phyloP scores from a whole-genome alignment of 2,113 vertebrate species.

The Nycticryphes semicollaris region DNA sequence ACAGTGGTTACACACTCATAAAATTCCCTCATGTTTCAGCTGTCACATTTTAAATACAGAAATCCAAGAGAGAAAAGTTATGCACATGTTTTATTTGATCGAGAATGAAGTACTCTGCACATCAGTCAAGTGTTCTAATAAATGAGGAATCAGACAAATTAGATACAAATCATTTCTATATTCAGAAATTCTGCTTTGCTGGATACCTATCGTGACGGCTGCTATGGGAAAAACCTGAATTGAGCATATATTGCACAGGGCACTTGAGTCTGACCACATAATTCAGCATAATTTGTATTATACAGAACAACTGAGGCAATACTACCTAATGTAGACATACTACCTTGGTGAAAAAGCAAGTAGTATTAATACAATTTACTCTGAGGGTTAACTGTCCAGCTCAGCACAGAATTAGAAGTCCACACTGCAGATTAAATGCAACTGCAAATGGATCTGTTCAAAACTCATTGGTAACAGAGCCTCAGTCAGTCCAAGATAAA shows the following conservation, averaged over 20 bases:
- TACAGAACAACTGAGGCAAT: neutral
- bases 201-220: neutral
- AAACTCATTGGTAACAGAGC: slow-evolving; percentile 12
- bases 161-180: neutral
- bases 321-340: neutral
- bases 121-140: slow-evolving; percentile 39
- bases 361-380: neutral
- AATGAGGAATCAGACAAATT: slow-evolving; percentile 3
- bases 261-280: neutral
- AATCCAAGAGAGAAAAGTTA: slow-evolving; percentile 29
- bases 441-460: slow-evolving; percentile 14
- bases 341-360: neutral
- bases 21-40: slow-evolving; percentile 17
- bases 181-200: slow-evolving; percentile 1
- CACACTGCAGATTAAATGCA: neutral
- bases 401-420: neutral
- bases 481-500: neutral
- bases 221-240: neutral
- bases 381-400: neutral
- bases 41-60: slow-evolving; percentile 36
- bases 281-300: neutral
- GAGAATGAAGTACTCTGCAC: neutral
- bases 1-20: neutral
- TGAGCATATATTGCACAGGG: neutral
- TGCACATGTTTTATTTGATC: slow-evolving; percentile 12